These are phyloP conservation scores for Mus spretus DNA, from an alignment of 2,797 vertebrate species.

Conservation along the genomic window DNA sequence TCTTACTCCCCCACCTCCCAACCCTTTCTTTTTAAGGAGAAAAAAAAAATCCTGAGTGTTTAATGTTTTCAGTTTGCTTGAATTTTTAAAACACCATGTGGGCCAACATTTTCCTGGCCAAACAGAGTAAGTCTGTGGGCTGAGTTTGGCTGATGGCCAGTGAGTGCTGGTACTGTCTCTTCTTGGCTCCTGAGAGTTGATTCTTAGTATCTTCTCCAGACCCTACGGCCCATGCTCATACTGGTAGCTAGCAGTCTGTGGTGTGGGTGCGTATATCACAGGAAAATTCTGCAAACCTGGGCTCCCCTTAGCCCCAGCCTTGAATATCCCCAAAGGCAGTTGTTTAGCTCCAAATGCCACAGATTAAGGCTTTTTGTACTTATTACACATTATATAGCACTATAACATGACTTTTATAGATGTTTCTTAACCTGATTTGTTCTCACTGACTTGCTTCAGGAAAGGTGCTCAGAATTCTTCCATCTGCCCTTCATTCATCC, in stretches of 20 bases:
- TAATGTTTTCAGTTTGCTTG: constrained; percentile 75
- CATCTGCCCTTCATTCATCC: neutral
- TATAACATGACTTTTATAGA: constrained; percentile 5
- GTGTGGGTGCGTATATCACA: constrained; percentile 14
- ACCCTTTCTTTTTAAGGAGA: neutral
- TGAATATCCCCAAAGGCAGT: neutral
- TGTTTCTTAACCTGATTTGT: constrained; percentile 20
- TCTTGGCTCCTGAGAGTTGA: constrained; percentile 45
- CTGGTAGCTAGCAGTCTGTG: neutral
- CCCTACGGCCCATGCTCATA: neutral
- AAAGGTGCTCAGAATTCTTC: neutral
- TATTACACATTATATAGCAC: neutral
- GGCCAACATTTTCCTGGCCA: constrained; percentile 79
- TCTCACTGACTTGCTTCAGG: neutral
- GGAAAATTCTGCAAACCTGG: neutral
- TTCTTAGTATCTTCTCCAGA: constrained; percentile 48
- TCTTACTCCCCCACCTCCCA: neutral
- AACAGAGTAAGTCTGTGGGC: constrained; percentile 73
- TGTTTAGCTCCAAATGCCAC: neutral
- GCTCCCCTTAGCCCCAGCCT: neutral
- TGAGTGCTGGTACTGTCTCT: constrained; percentile 25
- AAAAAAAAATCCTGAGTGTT: constrained; percentile 46
- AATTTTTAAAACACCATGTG: constrained; percentile 71
- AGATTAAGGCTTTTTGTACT: neutral
- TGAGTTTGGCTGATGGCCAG: constrained; percentile 72